Evolutionary conservation across 2,113 vertebrate genomes (phyloP).

Genomic region (Gopherus flavomarginatus): DNA sequence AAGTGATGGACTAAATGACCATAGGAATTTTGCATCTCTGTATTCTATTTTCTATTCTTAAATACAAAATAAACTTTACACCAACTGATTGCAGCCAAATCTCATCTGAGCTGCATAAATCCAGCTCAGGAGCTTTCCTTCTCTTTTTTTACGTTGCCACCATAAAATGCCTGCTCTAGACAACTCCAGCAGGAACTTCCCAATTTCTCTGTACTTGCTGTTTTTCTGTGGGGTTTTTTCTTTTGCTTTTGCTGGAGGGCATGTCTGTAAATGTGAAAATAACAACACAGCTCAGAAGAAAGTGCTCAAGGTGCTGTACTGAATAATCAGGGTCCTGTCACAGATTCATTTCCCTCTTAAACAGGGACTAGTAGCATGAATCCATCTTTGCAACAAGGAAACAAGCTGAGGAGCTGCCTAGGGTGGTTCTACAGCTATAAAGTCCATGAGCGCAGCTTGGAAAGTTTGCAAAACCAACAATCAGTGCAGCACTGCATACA

Average conservation of each 20-base stretch:
- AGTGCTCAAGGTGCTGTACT: rapidly evolving
- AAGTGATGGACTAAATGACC: neutral
- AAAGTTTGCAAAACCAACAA: neutral
- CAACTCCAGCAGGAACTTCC: neutral
- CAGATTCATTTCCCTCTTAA: neutral
- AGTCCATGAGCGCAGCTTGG: rapidly evolving
- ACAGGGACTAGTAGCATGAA: neutral
- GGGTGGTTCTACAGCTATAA: neutral
- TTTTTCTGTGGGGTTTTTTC: neutral
- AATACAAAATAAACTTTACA: slow-evolving; percentile 10
- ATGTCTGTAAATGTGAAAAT: neutral
- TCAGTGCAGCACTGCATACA: neutral
- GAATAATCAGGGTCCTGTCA: neutral
- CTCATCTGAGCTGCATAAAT: neutral
- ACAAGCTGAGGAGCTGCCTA: neutral
- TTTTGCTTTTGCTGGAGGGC: neutral
- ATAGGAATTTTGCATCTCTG: neutral
- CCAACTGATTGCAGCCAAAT: neutral
- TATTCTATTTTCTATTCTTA: neutral
- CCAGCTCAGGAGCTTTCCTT: neutral
- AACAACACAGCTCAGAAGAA: neutral
- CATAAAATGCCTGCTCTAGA: neutral
- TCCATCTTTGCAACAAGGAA: neutral
- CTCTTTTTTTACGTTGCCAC: neutral
- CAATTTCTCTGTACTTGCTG: neutral